These are phyloP conservation scores for Sanderia malayensis DNA, from an alignment of 30 jellyfish, hydroid and myxozoan genomes.

Conservation along the genomic window DNA sequence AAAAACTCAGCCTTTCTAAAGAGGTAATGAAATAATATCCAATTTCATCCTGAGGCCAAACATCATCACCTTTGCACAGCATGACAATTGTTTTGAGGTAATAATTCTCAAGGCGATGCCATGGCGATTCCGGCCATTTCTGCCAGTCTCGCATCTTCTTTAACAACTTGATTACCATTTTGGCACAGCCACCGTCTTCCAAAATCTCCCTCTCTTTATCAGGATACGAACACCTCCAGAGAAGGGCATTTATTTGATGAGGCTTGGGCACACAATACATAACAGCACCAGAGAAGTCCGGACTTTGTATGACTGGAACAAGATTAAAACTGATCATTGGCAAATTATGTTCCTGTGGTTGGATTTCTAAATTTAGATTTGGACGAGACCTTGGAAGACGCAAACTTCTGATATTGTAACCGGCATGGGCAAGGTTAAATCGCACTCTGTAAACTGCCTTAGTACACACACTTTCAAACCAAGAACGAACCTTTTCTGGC, in stretches of 20 bases:
- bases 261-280: neutral
- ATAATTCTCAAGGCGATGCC: slow-evolving; percentile 10
- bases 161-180: slow-evolving; percentile 15
- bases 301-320: neutral
- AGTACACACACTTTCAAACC: neutral
- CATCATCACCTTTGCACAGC: slow-evolving; percentile 11
- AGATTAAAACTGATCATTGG: neutral
- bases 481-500: neutral
- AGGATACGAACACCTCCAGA: slow-evolving; percentile 45
- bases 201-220: slow-evolving; percentile 4
- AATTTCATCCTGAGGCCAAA: slow-evolving; percentile 8
- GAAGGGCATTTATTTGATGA: neutral
- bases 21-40: slow-evolving; percentile 1
- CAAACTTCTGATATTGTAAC: neutral
- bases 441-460: neutral
- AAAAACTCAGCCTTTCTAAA: slow-evolving; percentile 11
- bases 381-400: neutral
- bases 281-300: neutral
- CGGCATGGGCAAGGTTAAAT: neutral
- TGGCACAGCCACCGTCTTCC: slow-evolving; percentile 41
- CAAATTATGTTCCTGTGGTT: neutral
- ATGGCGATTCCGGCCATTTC: neutral
- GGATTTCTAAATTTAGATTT: neutral
- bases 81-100: slow-evolving; percentile 35
- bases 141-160: slow-evolving; percentile 48